Evolutionary conservation across 2,797 vertebrate species (phyloP).

Genomic region (Anniella stebbinsi): DNA sequence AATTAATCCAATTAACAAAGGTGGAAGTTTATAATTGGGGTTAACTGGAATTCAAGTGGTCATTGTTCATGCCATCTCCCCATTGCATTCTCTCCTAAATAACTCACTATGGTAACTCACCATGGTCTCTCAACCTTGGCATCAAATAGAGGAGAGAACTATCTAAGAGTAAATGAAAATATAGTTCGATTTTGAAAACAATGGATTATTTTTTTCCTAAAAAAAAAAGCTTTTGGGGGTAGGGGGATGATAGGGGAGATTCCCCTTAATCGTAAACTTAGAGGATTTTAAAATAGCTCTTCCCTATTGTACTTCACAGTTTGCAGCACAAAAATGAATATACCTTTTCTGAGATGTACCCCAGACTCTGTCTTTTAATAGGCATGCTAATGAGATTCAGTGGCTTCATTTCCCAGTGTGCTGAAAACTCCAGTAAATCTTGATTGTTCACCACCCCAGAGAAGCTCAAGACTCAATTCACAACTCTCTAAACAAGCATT

Average conservation of each 20-base stretch:
- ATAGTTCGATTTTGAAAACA: conserved; percentile 65
- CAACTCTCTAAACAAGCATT: conserved; percentile 81
- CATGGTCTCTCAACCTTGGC: conserved; percentile 51
- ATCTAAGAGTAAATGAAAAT: conserved; percentile 59
- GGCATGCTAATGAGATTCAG: conserved; percentile 86
- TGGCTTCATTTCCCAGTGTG: conserved; percentile 85
- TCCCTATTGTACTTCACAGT: conserved; percentile 82
- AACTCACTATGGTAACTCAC: conserved; percentile 57
- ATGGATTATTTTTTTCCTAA: conserved; percentile 69
- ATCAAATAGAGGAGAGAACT: conserved; percentile 61
- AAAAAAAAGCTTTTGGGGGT: conserved; percentile 60
- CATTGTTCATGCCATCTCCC: conserved; percentile 73
- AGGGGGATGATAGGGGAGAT: conserved; percentile 7
- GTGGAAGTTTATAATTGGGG: conserved; percentile 83
- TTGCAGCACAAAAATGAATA: conserved; percentile 83
- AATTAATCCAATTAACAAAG: conserved; percentile 83
- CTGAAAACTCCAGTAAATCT: conserved; percentile 84
- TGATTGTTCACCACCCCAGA: conserved; percentile 84
- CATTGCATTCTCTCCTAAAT: conserved; percentile 57
- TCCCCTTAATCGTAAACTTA: conserved; percentile 67
- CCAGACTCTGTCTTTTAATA: conserved; percentile 87
- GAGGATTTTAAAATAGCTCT: conserved; percentile 85
- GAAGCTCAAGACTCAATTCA: conserved; percentile 75
- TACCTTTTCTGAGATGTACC: conserved; percentile 86
- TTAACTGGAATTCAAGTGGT: conserved; percentile 84